A percentile compares a stretch with the other conserved stretches of the same genome.
phyloP scores from a whole-genome alignment of 1,140 invertebrate species.

The Drosophila prosaltans region DNA sequence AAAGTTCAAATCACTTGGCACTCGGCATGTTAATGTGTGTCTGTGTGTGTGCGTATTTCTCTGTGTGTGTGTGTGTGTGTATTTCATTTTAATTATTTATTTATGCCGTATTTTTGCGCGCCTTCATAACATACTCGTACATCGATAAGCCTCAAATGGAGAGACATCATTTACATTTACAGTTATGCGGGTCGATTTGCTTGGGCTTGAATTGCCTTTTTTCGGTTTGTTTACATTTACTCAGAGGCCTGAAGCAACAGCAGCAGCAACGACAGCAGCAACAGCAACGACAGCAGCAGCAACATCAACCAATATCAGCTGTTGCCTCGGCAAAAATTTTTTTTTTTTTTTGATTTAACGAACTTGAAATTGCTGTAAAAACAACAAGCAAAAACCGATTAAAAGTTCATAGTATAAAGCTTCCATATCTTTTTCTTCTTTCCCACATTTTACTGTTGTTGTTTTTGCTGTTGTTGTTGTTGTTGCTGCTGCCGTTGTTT shows the following conservation, averaged over 20 bases:
- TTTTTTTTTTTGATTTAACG: constrained; percentile 46
- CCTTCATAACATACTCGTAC: constrained; percentile 42
- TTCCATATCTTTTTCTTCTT: constrained; percentile 36
- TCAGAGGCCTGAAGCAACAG: constrained; percentile 21
- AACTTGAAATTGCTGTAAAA: constrained; percentile 65
- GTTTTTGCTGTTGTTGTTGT: constrained; percentile 5
- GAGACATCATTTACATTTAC: constrained; percentile 75
- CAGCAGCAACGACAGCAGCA: constrained; percentile 19
- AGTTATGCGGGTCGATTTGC: constrained; percentile 48
- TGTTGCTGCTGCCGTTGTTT: neutral
- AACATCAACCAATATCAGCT: constrained; percentile 54
- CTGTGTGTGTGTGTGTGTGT: constrained; percentile 33
- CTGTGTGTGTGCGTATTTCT: constrained; percentile 18
- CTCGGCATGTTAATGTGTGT: constrained; percentile 13
- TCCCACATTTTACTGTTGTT: constrained; percentile 5
- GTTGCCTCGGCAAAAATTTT: constrained; percentile 41
- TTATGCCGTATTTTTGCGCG: constrained; percentile 78
- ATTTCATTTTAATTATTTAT: constrained; percentile 77
- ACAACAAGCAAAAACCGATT: constrained; percentile 46
- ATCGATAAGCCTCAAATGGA: constrained; percentile 77
- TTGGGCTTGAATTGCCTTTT: constrained; percentile 21
- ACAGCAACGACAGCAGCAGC: constrained; percentile 13
- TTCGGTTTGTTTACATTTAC: constrained; percentile 30
- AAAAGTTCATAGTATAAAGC: constrained; percentile 26
- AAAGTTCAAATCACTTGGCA: constrained; percentile 80